phyloP scores from a whole-genome alignment of 2,113 vertebrate genomes.

The Callithrix jacchus region DNA sequence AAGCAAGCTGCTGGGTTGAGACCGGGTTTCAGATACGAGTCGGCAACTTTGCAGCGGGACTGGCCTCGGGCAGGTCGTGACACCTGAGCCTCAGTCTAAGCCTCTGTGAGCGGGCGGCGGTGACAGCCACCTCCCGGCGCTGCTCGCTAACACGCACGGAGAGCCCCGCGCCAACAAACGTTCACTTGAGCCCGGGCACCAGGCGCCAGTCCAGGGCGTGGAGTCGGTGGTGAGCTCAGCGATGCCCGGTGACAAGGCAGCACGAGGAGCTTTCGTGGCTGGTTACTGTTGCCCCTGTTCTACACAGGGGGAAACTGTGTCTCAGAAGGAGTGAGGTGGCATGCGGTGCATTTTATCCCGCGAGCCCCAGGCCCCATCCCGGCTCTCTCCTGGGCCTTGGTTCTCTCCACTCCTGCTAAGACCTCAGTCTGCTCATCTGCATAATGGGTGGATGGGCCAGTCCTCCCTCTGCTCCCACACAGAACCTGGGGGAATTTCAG shows the following conservation, averaged over 20 bases:
- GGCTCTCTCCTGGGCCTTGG: not conserved
- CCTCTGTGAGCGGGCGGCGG: not conserved
- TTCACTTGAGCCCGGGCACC: not conserved
- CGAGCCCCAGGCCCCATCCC: not conserved
- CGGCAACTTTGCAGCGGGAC: not conserved
- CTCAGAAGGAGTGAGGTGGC: not conserved
- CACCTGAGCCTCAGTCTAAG: not conserved
- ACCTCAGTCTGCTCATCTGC: not conserved
- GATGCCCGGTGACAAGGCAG: not conserved
- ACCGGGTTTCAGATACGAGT: not conserved
- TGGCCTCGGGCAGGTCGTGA: not conserved
- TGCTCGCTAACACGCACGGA: too few relatives aligned
- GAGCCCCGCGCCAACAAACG: not conserved
- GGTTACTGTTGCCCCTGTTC: not conserved
- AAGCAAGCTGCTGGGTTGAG: not conserved
- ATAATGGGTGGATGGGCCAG: too few relatives aligned
- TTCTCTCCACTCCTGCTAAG: not conserved
- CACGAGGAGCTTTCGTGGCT: not conserved
- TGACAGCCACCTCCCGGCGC: not conserved
- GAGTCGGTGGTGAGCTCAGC: not conserved
- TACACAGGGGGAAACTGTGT: not conserved
- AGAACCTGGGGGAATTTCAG: not conserved
- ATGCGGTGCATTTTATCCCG: not conserved
- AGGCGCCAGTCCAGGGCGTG: not conserved
- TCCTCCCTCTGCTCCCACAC: not conserved